phyloP scores from a whole-genome alignment of 2,888 invertebrate species.

The Scrobipalpa atriplicella region DNA sequence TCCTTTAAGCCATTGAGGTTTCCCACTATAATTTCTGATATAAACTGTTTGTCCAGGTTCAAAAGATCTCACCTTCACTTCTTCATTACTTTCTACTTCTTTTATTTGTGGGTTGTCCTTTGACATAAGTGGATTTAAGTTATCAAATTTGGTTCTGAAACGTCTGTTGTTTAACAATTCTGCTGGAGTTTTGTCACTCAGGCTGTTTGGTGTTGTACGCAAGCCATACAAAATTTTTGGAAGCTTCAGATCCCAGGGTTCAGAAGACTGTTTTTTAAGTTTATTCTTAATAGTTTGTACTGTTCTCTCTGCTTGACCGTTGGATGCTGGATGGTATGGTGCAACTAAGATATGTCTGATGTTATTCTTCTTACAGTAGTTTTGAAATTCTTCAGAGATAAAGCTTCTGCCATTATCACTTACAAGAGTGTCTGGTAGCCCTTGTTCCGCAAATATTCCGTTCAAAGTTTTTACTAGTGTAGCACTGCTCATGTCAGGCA shows the following conservation, averaged over 20 bases:
- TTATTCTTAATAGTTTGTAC: not conserved
- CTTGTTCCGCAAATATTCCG: slow-evolving; percentile 3
- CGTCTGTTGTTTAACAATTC: slow-evolving; percentile 1
- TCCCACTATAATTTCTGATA: too few relatives aligned
- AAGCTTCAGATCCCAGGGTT: not conserved
- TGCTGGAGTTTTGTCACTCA: not conserved
- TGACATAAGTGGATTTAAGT: too few relatives aligned
- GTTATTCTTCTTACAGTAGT: slow-evolving; percentile 21
- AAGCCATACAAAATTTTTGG: not conserved
- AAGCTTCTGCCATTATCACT: not conserved
- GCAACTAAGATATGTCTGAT: slow-evolving; percentile 29
- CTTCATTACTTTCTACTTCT: not conserved
- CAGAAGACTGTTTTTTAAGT: not conserved
- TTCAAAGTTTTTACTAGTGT: slow-evolving; percentile 20
- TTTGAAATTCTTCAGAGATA: slow-evolving; percentile 24
- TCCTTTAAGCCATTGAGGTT: too few relatives aligned
- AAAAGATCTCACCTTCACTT: too few relatives aligned
- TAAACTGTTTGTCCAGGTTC: too few relatives aligned
- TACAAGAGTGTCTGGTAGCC: not conserved
- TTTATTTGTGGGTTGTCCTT: too few relatives aligned
- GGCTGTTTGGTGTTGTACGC: not conserved
- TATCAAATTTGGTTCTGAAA: not conserved
- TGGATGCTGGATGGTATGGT: slow-evolving; percentile 28
- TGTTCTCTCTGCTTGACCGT: not conserved
- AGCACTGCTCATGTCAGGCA: slow-evolving; percentile 18